Base-by-base conservation (phyloP, 53 echinoderm and acorn worm genomes). In the Paracentrotus lividus region DNA sequence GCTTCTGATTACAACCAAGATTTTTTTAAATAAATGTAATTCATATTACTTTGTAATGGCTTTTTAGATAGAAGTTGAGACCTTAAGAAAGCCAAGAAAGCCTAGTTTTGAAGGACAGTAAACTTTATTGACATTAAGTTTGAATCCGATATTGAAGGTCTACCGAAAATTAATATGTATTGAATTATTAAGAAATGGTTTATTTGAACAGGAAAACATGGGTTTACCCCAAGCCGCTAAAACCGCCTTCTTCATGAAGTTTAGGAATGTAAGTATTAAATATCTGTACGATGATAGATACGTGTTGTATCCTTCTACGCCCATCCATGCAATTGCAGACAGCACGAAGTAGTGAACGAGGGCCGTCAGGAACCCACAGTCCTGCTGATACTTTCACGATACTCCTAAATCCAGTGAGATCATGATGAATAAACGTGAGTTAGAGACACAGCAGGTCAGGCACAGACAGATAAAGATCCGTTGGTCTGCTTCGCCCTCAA, bases 341-440 rank as follows among this genome's bases (percentile, higher is more conserved):
- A 96, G 92, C 36, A 94, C 91, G 94, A 96, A 96, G 93, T 94
- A 96, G 85, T 96, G 96, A 23, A 96, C 49, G 20, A 96, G 54
- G 34, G 87, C 95, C 15, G 95, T 94, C 59, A 95, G 95, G 52
- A 94, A 64, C 59, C 85, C 94, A 56, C 96, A 96, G 85, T 49
- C 54, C 85, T 18, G 85, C n/a, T 85, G 51, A 20, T 26, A 85
- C 51, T 34, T 93, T 93, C 95, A 32, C 13, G 64, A 58, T 23
- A 36, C n/a, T 87, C 69, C 0, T 51, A 86, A 84, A 49, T 96
- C 96, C 31, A 96, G 93, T 45, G 95, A 95, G 8, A 64, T 94
- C 85, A 96, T 61, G 90, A 85, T 14, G 51, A 85, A 85, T 44
- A 27, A 96, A 96, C 23, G 92, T 93, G 0, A 88, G 43, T 85